Evolutionary conservation across 1,140 invertebrate genomes (phyloP), one percentile per base, ranked within the genome.

Genomic region (Leguminivora glycinivorella): DNA sequence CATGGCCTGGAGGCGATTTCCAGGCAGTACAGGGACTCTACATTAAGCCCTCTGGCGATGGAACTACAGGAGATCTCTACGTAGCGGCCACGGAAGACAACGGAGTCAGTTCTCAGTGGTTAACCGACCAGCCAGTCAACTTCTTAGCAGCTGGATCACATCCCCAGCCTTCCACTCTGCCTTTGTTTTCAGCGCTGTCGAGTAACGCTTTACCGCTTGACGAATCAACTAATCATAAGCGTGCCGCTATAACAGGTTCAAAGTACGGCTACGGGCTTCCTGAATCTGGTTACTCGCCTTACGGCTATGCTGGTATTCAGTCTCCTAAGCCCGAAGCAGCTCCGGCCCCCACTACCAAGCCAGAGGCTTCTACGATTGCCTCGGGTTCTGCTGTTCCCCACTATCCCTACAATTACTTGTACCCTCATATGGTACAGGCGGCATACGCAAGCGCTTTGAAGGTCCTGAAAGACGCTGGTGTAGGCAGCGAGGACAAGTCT

Each of bases 81-180:
- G 88, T 91, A 4, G 89, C 89, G 2, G 89, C 89, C 0, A 82
- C 87, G 19, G 89, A 91, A 78, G 86, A 90, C 9, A 82, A 75
- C 26, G 89, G 88, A 34, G 73, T 80, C 1, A 84, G 87, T 31
- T 75, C 84, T 1, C 83, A 89, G 67, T 91, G 88, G 89, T 70
- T 89, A 19, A 81, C 85, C 0, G 89, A 90, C 29, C 79, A 85
- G n/a, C 81, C 86, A 0, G 72, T 91, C 4, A 88, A 86, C 70
- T 84, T 91, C 67, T 24, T 90, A 56, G 78, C 81, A n/a, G 56
- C 70, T 4, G 31, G 69, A 26, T 25, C 80, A 9, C 71, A 80
- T 47, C 25, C 56, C 14, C 77, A 82, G n/a, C 75, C 72, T 17
- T 68, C 72, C 10, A 56, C 73, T 6, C 43, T 73, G 0, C 80